Evolutionary conservation across 2,113 vertebrate species (phyloP).

Genomic region (Syngnathoides biaculeatus): DNA sequence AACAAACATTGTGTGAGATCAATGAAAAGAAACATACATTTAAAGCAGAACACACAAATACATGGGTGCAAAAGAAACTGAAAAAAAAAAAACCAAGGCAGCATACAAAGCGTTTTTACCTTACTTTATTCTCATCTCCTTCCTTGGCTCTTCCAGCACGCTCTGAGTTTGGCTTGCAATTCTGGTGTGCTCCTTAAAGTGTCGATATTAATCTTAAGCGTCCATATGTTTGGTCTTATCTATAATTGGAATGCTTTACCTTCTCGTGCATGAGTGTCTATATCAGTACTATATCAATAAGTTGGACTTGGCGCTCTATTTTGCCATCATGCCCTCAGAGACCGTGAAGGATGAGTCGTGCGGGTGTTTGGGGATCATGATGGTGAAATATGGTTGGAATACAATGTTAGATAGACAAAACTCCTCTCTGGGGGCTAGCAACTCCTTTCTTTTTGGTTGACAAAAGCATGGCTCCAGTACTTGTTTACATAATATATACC

Average conservation of each 20-base stretch:
- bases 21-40: neutral
- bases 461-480: constrained; percentile 49
- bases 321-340: constrained; percentile 20
- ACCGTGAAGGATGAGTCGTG: neutral
- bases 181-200: constrained; percentile 39
- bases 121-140: constrained; percentile 29
- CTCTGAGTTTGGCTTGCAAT: constrained; percentile 36
- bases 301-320: constrained; percentile 36
- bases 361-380: constrained; percentile 1
- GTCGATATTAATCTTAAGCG: constrained; percentile 16
- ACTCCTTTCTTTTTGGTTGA: constrained; percentile 42
- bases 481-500: constrained; percentile 38
- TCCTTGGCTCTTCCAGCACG: constrained; percentile 22
- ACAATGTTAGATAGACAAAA: constrained; percentile 32
- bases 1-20: neutral
- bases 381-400: constrained; percentile 44
- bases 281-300: constrained; percentile 33
- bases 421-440: constrained; percentile 25
- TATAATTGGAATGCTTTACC: constrained; percentile 59
- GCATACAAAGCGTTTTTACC: neutral
- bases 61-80: neutral
- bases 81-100: neutral
- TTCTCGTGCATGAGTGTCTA: constrained; percentile 62
- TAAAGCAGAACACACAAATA: constrained; percentile 1
- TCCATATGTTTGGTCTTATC: constrained; percentile 47